Evolutionary conservation across 1,140 invertebrate genomes (phyloP).

Genomic region (Ostrea denselamellosa): DNA sequence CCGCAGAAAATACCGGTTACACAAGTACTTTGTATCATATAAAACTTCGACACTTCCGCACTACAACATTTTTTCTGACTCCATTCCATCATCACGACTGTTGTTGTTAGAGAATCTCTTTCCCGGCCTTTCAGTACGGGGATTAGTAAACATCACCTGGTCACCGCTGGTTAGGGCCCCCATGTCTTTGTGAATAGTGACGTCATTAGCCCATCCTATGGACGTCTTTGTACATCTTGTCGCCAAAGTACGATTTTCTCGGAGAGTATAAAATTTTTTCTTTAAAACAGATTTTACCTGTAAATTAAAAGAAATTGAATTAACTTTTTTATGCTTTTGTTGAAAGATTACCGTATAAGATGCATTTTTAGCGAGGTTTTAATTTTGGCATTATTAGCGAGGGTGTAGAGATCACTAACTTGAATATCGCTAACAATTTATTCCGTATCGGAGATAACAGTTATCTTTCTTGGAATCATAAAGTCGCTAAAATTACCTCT

Average conservation of each 20-base stretch:
- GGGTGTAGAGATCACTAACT: too few species aligned
- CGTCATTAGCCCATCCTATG: constrained; percentile 59
- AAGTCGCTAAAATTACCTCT: too few species aligned
- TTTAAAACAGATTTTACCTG: constrained; percentile 68
- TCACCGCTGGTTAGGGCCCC: neutral
- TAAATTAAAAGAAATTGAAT: constrained; percentile 3
- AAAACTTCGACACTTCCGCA: neutral
- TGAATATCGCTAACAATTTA: too few species aligned
- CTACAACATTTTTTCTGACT: constrained; percentile 10
- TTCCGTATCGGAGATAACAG: neutral
- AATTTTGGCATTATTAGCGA: too few species aligned
- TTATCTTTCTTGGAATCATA: too few species aligned
- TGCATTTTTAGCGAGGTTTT: too few species aligned
- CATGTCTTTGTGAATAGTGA: constrained; percentile 16
- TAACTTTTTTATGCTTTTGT: neutral
- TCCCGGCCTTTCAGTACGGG: neutral
- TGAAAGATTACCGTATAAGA: too few species aligned
- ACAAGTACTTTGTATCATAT: too few species aligned
- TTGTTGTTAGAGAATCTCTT: neutral
- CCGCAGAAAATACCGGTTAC: too few species aligned
- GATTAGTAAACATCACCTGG: neutral
- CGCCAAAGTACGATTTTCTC: constrained; percentile 67
- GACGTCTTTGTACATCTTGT: constrained; percentile 71
- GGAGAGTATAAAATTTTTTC: constrained; percentile 66
- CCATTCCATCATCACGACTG: neutral